These are phyloP conservation scores for Pseudocheirus occidentalis DNA, from an alignment of 2,797 vertebrate species.

Conservation along the genomic window DNA sequence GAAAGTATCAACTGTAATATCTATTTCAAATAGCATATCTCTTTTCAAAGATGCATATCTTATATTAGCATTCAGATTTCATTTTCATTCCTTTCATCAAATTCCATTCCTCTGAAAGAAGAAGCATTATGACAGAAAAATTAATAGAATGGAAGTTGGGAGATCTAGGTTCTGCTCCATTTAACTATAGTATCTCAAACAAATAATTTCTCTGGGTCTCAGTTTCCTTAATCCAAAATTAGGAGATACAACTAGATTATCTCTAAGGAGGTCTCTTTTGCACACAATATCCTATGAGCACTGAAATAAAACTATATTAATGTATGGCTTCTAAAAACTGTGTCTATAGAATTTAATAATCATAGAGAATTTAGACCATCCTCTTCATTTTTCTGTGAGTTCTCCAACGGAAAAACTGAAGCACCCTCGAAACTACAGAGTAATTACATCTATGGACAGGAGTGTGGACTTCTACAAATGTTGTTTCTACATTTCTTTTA, in stretches of 20 bases:
- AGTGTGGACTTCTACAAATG: neutral
- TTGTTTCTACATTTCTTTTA: conserved; percentile 52
- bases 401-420: neutral
- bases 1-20: neutral
- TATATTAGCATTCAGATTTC: neutral
- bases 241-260: neutral
- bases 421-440: neutral
- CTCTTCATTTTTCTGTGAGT: too few species aligned
- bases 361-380: too few species aligned
- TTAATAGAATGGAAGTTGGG: neutral
- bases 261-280: neutral
- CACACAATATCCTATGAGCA: neutral
- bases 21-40: conserved; percentile 23
- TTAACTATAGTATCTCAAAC: neutral
- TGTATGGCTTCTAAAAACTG: too few species aligned
- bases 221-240: neutral
- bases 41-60: neutral
- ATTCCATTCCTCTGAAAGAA: neutral
- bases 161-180: neutral
- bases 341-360: too few species aligned
- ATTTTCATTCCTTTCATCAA: neutral
- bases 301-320: neutral
- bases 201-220: neutral
- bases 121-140: neutral
- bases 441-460: neutral